Percentiles rank a stretch among this genome's conserved stretches.
These are phyloP conservation scores for Lordiphosa mommai DNA, from an alignment of 1,140 invertebrate species.

Conservation along the genomic window DNA sequence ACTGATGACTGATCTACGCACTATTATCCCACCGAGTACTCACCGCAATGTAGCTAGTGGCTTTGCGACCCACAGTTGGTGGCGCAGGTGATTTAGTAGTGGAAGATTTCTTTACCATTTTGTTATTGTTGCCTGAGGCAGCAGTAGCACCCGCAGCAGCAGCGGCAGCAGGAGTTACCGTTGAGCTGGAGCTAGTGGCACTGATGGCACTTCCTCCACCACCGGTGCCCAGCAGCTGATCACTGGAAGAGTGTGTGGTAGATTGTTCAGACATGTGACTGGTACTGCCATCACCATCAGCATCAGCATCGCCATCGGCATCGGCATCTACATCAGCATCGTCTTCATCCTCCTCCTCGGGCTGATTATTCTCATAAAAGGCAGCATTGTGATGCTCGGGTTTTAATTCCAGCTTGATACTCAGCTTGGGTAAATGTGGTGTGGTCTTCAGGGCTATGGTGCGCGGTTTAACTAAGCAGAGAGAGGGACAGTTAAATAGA, in stretches of 20 bases:
- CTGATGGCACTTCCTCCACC: slow-evolving; percentile 6
- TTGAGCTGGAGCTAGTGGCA: slow-evolving; percentile 13
- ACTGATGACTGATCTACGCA: slow-evolving; percentile 54
- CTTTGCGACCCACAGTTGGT: slow-evolving; percentile 82
- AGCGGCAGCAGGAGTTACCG: slow-evolving; percentile 34
- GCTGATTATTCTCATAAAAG: slow-evolving; percentile 69
- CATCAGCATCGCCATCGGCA: slow-evolving; percentile 34
- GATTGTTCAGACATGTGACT: slow-evolving; percentile 69
- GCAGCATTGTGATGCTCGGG: slow-evolving; percentile 75
- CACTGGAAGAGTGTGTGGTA: slow-evolving; percentile 49
- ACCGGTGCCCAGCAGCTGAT: slow-evolving; percentile 24
- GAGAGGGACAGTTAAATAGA: too few relatives aligned
- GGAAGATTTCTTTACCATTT: slow-evolving; percentile 73
- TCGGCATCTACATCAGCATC: slow-evolving; percentile 39
- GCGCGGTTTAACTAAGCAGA: slow-evolving; percentile 53
- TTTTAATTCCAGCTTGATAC: slow-evolving; percentile 74
- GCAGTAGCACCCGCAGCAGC: slow-evolving; percentile 2
- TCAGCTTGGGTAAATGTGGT: slow-evolving; percentile 72
- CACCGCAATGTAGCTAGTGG: slow-evolving; percentile 83
- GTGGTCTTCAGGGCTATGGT: slow-evolving; percentile 76
- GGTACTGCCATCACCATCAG: slow-evolving; percentile 50
- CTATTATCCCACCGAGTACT: slow-evolving; percentile 76
- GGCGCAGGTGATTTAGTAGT: slow-evolving; percentile 79
- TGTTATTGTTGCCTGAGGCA: slow-evolving; percentile 35
- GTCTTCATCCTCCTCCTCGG: slow-evolving; percentile 45